Evolutionary conservation across 2,888 invertebrate genomes (phyloP), one percentile per base, ranked within the genome.

Genomic region (Tubulanus polymorphus): DNA sequence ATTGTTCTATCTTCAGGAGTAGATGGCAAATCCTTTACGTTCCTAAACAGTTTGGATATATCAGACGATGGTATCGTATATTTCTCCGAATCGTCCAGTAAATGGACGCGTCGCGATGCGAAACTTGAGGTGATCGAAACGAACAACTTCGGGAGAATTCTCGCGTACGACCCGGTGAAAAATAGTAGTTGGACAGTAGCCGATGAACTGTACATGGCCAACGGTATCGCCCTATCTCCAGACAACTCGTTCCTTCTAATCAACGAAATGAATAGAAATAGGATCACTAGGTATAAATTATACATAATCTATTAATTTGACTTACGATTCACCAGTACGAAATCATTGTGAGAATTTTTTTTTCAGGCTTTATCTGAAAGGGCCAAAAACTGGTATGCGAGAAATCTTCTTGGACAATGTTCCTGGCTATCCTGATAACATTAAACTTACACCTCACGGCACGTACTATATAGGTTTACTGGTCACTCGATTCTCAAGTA

Each of bases 391-490:
- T n/a, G 71, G 71, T 20, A 56, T 57, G 8, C 56, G 56, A 30
- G 68, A 69, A n/a, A 49, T 67, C 1, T 60, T 70, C 46, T 45
- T 59, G 8, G 67, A 68, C 47, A 72, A 72, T 49, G 51, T 72
- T n/a, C 71, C 72, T 10, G 72, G 72, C 29, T 72, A 65, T 51
- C 70, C 71, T 15, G 72, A 72, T 61, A 72, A 71, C 54, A 67
- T 72, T 26, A 67, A 69, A 48, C 57, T 60, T 3, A 69, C 70
- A 49, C 50, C 50, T 12, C 48, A 51, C 8, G 65, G 65, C 1
- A 64, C 68, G 46, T 71, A 64, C 56, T 70, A 68, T 54, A 63
- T 70, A 0, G 72, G 69, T 2, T 26, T 71, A 46, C 67, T 63
- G 10, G 65, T 65, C 3, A 66, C 68, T 0, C 48, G 71, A 18